Conservation (phyloP, 2,113 vertebrate species). For the Nematolebias whitei region DNA sequence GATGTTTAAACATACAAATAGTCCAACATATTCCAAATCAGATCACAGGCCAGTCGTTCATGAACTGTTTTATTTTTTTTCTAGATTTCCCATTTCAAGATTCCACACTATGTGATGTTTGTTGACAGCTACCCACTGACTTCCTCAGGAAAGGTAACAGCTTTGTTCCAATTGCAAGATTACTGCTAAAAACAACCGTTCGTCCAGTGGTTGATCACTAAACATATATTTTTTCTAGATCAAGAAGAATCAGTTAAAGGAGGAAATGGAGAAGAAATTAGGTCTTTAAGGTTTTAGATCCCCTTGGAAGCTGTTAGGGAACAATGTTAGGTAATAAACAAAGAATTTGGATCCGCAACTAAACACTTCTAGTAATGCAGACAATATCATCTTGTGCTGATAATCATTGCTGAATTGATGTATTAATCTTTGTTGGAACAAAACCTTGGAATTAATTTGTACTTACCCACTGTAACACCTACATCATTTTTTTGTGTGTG, state of each 20-base stretch:
- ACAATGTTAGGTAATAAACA: too few relatives aligned
- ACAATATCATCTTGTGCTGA: too few relatives aligned
- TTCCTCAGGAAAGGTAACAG: constrained; percentile 87
- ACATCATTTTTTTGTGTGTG: too few relatives aligned
- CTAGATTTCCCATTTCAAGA: constrained; percentile 94
- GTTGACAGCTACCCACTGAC: constrained; percentile 87
- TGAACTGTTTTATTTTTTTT: background rate
- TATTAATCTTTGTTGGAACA: too few relatives aligned
- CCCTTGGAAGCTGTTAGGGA: too few relatives aligned
- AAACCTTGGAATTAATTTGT: too few relatives aligned
- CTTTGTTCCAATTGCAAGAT: background rate
- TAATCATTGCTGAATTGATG: too few relatives aligned
- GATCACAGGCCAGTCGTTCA: too few relatives aligned
- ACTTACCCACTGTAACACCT: too few relatives aligned
- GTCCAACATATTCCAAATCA: background rate
- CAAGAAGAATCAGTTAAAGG: constrained; percentile 65
- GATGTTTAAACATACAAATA: background rate
- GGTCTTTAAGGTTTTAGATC: constrained; percentile 34
- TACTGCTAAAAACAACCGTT: background rate
- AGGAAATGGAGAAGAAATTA: constrained; percentile 59
- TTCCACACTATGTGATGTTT: constrained; percentile 88
- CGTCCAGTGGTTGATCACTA: too few relatives aligned
- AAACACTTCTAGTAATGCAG: too few relatives aligned
- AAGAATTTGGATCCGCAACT: too few relatives aligned
- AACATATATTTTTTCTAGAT: constrained; percentile 51